These are phyloP conservation scores for Biston betularia DNA, from an alignment of 2,888 invertebrate genomes.

Conservation along the genomic window DNA sequence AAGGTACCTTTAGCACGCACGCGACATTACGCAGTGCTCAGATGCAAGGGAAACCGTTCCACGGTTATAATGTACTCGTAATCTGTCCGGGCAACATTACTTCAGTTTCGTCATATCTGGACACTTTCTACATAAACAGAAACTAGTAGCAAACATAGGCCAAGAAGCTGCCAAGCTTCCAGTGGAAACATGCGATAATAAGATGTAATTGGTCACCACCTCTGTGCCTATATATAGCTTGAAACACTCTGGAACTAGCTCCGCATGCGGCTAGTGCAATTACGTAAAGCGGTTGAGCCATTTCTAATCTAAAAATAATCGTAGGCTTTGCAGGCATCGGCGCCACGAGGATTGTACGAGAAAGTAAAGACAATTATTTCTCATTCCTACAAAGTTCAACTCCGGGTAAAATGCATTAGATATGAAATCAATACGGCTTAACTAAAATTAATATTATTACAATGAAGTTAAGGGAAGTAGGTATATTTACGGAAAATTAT, in stretches of 20 bases:
- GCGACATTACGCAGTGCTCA: slow-evolving; percentile 72
- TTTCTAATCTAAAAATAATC: slow-evolving; percentile 87
- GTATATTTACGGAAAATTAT: background rate
- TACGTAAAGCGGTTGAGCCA: slow-evolving; percentile 86
- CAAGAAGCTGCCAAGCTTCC: slow-evolving; percentile 74
- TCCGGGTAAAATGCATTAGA: slow-evolving; percentile 28
- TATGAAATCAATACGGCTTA: background rate
- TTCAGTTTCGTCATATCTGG: slow-evolving; percentile 82
- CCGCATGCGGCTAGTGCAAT: slow-evolving; percentile 83
- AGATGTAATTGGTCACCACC: slow-evolving; percentile 83
- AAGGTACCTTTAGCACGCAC: slow-evolving; percentile 76
- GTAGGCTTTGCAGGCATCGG: slow-evolving; percentile 81
- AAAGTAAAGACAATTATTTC: slow-evolving; percentile 82
- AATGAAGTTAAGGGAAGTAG: background rate
- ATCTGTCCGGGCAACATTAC: slow-evolving; percentile 70
- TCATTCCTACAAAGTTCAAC: slow-evolving; percentile 55
- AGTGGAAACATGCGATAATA: slow-evolving; percentile 85
- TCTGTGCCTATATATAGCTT: slow-evolving; percentile 84
- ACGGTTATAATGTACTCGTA: slow-evolving; percentile 73
- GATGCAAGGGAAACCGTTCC: slow-evolving; percentile 69
- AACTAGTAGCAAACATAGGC: slow-evolving; percentile 64
- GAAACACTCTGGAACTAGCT: slow-evolving; percentile 81
- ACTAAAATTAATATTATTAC: background rate
- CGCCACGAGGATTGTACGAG: slow-evolving; percentile 82
- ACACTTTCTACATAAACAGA: slow-evolving; percentile 84